A percentile compares a stretch with the other conserved stretches of the same genome.
Conservation (phyloP, 2,888 invertebrate genomes). For the Ochropacha duplaris region DNA sequence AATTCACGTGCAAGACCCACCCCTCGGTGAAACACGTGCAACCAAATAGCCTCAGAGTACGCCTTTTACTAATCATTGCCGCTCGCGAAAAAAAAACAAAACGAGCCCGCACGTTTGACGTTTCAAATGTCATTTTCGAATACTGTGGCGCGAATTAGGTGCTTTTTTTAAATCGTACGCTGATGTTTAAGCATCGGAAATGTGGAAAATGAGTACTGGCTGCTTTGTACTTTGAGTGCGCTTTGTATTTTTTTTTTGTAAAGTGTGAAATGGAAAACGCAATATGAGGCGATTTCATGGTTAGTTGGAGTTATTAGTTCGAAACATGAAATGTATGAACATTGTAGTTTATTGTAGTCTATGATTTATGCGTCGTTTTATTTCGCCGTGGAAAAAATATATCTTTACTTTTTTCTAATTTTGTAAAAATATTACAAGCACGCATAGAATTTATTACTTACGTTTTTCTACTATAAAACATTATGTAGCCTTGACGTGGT, state of each 20-base stretch:
- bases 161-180: constrained; percentile 32
- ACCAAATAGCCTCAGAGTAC: constrained; percentile 76
- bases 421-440: constrained; percentile 1
- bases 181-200: constrained; percentile 59
- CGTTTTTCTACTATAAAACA: neutral
- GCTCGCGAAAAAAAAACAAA: constrained; percentile 65
- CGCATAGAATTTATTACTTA: neutral
- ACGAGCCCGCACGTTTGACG: constrained; percentile 53
- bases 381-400: constrained; percentile 3
- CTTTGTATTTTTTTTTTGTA: constrained; percentile 55
- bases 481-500: neutral
- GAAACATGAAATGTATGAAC: constrained; percentile 50
- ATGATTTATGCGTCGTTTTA: constrained; percentile 13
- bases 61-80: constrained; percentile 75
- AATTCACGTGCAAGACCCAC: constrained; percentile 80
- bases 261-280: constrained; percentile 72
- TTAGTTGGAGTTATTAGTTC: constrained; percentile 69
- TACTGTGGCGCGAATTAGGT: constrained; percentile 23
- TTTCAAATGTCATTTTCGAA: constrained; percentile 58
- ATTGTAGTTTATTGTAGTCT: constrained; percentile 10
- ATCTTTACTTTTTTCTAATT: constrained; percentile 3
- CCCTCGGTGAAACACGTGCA: constrained; percentile 76
- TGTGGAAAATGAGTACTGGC: constrained; percentile 56
- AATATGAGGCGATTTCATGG: constrained; percentile 79
- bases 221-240: constrained; percentile 59